These are phyloP conservation scores for Melipona bicolor DNA, from an alignment of 2,888 invertebrate species.

Conservation along the genomic window DNA sequence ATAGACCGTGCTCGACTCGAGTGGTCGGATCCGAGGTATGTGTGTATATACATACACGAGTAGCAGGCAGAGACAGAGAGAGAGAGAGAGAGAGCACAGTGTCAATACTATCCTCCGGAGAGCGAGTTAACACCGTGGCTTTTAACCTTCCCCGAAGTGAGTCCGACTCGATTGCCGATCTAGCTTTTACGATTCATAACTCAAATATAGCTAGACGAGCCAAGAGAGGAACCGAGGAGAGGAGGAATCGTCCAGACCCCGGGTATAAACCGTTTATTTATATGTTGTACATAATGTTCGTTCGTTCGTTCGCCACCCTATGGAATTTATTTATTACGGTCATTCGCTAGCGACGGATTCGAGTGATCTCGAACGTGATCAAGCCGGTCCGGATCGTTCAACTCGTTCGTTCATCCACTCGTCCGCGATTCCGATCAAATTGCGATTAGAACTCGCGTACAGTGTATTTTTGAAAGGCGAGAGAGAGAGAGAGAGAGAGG, in stretches of 20 bases:
- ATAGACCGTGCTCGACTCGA: conserved; percentile 20
- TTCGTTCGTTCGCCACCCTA: conserved; percentile 68
- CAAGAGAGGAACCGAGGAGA: conserved; percentile 63
- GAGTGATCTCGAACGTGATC: conserved; percentile 25
- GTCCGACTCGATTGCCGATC: conserved; percentile 77
- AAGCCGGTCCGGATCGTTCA: neutral
- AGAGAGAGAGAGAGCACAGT: conserved; percentile 52
- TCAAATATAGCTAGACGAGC: conserved; percentile 71
- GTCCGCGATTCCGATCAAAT: neutral
- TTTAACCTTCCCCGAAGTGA: conserved; percentile 62
- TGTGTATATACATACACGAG: conserved; percentile 16
- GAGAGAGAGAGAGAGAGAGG: neutral
- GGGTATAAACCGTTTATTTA: conserved; percentile 84
- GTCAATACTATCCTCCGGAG: conserved; percentile 69
- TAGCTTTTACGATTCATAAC: conserved; percentile 84
- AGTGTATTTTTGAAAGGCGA: neutral
- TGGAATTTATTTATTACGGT: conserved; percentile 78
- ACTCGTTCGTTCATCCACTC: neutral
- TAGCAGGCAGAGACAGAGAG: conserved; percentile 43
- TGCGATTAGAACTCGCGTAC: neutral
- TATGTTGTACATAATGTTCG: conserved; percentile 82
- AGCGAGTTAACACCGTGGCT: conserved; percentile 67
- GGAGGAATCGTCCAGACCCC: conserved; percentile 67
- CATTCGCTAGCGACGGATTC: conserved; percentile 39
- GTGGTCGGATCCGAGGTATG: conserved; percentile 12